Conservation (phyloP, 2,888 invertebrate genomes). For the Iselma pallidipennis region DNA sequence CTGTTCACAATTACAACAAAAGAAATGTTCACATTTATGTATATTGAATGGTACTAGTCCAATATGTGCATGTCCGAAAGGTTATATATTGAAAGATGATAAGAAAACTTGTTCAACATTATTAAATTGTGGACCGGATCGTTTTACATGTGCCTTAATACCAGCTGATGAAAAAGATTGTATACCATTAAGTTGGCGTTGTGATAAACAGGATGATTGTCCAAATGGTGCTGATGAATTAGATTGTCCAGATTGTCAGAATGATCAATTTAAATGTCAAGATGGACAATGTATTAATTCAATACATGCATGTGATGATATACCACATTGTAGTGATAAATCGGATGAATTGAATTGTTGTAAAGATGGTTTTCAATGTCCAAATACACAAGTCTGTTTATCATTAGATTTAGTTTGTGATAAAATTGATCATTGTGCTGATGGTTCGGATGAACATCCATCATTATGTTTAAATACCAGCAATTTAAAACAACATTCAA, state of each 20-base stretch:
- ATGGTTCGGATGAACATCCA: conserved; percentile 77
- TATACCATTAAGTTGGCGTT: conserved; percentile 72
- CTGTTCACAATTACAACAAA: conserved; percentile 62
- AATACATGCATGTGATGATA: conserved; percentile 62
- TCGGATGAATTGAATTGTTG: conserved; percentile 74
- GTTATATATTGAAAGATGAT: conserved; percentile 66
- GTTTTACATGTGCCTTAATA: conserved; percentile 68
- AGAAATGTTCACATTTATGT: conserved; percentile 73
- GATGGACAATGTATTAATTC: conserved; percentile 52
- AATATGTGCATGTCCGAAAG: conserved; percentile 78
- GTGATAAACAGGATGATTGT: conserved; percentile 83
- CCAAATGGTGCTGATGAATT: conserved; percentile 82
- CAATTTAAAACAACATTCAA: conserved; percentile 56
- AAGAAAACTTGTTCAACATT: conserved; percentile 68
- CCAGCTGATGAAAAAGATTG: conserved; percentile 66
- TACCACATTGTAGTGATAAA: conserved; percentile 68
- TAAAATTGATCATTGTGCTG: conserved; percentile 76
- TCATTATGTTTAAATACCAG: conserved; percentile 62
- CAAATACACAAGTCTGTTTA: conserved; percentile 74
- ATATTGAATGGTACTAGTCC: conserved; percentile 63
- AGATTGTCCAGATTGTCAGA: conserved; percentile 71
- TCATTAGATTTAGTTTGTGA: conserved; percentile 72
- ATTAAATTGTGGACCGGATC: conserved; percentile 71
- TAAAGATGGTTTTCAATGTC: conserved; percentile 70
- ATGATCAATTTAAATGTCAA: conserved; percentile 69